Base-by-base conservation (phyloP, 2,888 invertebrate genomes). In the Physocephala rufipes region DNA sequence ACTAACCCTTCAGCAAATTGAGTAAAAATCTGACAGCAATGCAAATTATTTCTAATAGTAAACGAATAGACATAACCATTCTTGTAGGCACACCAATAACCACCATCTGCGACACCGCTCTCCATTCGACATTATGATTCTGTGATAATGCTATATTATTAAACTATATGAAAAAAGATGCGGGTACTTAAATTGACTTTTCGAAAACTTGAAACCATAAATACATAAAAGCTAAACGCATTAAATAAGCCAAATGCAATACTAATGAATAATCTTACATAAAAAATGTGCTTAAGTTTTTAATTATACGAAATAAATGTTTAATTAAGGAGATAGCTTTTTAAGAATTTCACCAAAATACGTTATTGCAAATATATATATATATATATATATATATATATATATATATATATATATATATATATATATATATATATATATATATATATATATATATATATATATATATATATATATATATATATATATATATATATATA, bases 41-140 rank as follows among this genome's bases (percentile, higher is more conserved):
- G 4, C 9, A 67, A 5, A 59, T 43, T 58, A 64, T n/a, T 55
- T 28, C 53, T 43, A 67, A 45, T 58, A 4, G 26, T 19, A 47
- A 58, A 58, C 59, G 24, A 24, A 66, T 45, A 73, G 53, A 72
- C 58, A 68, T 53, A 71, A 51, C 28, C 21, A 69, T 49, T 71
- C 36, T 7, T 49, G 65, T 19, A 63, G 4, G 21, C 19, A n/a
- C 61, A 36, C 51, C 19, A 30, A 63, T 45, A 73, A 45, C 70
- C 61, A 69, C 47, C 71, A n/a, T n/a, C n/a, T n/a, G n/a, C n/a
- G 53, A 45, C n/a, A 70, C 61, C 71, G 66, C 73, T 75, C 36
- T 73, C 72, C 73, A 70, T 67, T 71, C 45, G 61, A 68, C 71
- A 71, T 73, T 74, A 73, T 72, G 74, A 71, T 76, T 76, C 76